Percentiles rank a stretch among this genome's conserved stretches.
phyloP scores from a whole-genome alignment of 1,140 invertebrate species.

The Manduca sexta region DNA sequence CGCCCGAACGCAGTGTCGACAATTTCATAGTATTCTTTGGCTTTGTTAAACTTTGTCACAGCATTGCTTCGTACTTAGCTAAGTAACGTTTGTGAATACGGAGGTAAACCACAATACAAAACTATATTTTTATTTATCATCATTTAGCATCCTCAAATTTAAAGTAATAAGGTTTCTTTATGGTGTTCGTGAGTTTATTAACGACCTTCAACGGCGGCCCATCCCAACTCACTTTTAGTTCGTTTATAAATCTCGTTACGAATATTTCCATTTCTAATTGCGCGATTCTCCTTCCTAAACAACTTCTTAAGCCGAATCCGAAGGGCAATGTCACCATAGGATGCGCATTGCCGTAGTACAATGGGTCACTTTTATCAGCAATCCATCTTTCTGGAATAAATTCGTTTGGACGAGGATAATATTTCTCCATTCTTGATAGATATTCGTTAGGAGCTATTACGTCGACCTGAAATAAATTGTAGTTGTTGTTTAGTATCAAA shows the following conservation, averaged over 20 bases:
- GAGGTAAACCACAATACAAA: too few relatives aligned
- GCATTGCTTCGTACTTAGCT: too few relatives aligned
- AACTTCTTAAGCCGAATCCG: conserved; percentile 76
- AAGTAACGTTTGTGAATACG: too few relatives aligned
- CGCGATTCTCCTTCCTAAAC: conserved; percentile 78
- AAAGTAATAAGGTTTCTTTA: conserved; percentile 42
- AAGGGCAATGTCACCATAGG: conserved; percentile 77
- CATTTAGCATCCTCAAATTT: conserved; percentile 34
- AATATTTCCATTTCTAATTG: conserved; percentile 81
- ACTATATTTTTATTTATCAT: too few relatives aligned
- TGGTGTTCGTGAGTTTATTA: conserved; percentile 37
- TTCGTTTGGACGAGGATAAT: conserved; percentile 69
- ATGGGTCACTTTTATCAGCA: conserved; percentile 48
- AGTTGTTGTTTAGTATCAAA: too few relatives aligned
- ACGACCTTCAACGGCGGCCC: conserved; percentile 47
- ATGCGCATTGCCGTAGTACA: conserved; percentile 66
- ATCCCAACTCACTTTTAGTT: conserved; percentile 72
- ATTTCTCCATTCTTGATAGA: conserved; percentile 65
- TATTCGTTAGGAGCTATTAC: conserved; percentile 70
- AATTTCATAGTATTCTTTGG: too few relatives aligned
- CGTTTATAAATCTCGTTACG: conserved; percentile 73
- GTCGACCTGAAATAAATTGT: conserved; percentile 62
- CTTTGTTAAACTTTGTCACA: too few relatives aligned
- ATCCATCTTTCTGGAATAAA: conserved; percentile 78
- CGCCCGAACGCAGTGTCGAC: too few relatives aligned